Conservation (phyloP, 2,888 invertebrate species). For the Chrysopilus asiliformis region DNA sequence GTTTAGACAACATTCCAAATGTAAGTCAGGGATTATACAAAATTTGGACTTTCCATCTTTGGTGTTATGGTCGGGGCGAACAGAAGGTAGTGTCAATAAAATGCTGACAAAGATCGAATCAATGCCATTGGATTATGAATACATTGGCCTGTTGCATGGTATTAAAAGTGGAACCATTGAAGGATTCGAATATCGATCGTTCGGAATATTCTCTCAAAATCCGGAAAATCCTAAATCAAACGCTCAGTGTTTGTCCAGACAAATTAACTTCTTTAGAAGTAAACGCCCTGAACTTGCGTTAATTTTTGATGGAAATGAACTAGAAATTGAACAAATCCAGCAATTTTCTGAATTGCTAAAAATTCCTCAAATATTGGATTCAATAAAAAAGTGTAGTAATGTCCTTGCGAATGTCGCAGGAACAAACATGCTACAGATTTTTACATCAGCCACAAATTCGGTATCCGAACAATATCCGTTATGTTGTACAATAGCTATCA, state of each 20-base stretch:
- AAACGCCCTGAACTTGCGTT: slow-evolving; percentile 71
- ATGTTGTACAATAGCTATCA: slow-evolving; percentile 53
- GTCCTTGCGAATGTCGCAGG: too few species aligned
- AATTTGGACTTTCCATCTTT: slow-evolving; percentile 62
- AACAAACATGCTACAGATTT: slow-evolving; percentile 52
- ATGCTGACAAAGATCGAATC: slow-evolving; percentile 50
- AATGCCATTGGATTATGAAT: slow-evolving; percentile 47
- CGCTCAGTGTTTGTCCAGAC: slow-evolving; percentile 33
- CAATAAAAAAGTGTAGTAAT: too few species aligned
- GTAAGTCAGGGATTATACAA: slow-evolving; percentile 38
- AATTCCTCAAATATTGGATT: too few species aligned
- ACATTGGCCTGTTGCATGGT: slow-evolving; percentile 45
- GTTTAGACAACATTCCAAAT: slow-evolving; percentile 22
- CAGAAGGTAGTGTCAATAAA: slow-evolving; percentile 54
- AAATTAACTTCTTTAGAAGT: slow-evolving; percentile 46
- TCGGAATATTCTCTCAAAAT: slow-evolving; percentile 38
- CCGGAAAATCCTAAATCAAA: too few species aligned
- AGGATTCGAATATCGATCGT: slow-evolving; percentile 66
- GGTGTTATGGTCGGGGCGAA: slow-evolving; percentile 63
- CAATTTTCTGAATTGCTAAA: slow-evolving; percentile 84
- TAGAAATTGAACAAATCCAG: too few species aligned
- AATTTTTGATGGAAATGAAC: slow-evolving; percentile 85
- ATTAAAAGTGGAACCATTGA: slow-evolving; percentile 44
- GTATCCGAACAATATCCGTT: too few species aligned
- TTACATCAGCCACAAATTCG: slow-evolving; percentile 54